Percentiles rank a stretch among this genome's conserved stretches.
Evolutionary conservation across 2,888 invertebrate species (phyloP).

Genomic region (Gibbula magus): DNA sequence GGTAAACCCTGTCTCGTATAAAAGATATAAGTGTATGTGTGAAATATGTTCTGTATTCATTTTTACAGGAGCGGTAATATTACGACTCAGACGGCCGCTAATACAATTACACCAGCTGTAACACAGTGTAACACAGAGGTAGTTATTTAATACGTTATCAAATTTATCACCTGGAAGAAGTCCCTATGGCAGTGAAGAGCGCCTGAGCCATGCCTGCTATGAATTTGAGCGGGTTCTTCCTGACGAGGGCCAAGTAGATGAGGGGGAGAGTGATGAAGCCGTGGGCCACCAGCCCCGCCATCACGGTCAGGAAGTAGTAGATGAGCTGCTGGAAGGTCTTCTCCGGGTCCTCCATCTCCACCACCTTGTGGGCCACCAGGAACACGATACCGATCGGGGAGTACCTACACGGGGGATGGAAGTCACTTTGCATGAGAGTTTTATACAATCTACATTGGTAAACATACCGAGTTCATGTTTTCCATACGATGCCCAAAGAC

Average conservation of each 20-base stretch:
- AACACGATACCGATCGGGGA: constrained; percentile 74
- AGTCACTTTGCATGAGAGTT: too few species aligned
- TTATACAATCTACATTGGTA: too few species aligned
- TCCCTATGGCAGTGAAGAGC: constrained; percentile 79
- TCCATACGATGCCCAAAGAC: too few species aligned
- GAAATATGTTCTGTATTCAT: too few species aligned
- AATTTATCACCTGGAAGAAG: constrained; percentile 69
- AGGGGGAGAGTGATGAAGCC: constrained; percentile 92
- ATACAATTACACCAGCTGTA: too few species aligned
- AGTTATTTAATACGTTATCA: neutral
- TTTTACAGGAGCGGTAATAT: too few species aligned
- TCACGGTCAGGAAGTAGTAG: constrained; percentile 90
- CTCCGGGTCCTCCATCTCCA: constrained; percentile 90
- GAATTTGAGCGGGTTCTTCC: constrained; percentile 68
- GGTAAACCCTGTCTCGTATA: too few species aligned
- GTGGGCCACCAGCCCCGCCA: constrained; percentile 89
- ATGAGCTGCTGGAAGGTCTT: constrained; percentile 90
- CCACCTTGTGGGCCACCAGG: constrained; percentile 88
- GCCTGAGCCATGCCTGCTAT: constrained; percentile 76
- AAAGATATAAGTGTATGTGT: too few species aligned
- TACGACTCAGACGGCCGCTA: too few species aligned
- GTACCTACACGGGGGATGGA: constrained; percentile 61
- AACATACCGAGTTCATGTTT: too few species aligned
- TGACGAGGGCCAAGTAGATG: constrained; percentile 82
- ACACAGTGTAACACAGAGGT: too few species aligned